These are phyloP conservation scores for Falco columbarius DNA, from an alignment of 2,797 vertebrate species.

Conservation along the genomic window DNA sequence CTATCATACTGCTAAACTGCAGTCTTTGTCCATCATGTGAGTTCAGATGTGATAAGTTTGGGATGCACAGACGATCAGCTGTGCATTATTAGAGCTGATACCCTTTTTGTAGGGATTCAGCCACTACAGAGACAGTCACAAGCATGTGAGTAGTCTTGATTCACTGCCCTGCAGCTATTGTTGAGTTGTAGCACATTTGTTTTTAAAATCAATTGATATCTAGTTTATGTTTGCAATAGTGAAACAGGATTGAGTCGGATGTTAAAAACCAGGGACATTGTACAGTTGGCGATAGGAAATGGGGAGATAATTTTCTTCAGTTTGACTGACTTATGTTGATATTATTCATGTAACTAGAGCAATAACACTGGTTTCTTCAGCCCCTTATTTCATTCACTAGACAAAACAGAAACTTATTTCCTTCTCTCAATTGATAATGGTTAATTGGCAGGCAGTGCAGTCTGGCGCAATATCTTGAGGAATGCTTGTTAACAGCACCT, in stretches of 20 bases:
- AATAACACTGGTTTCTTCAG: not conserved
- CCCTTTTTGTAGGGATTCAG: not conserved
- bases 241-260: not conserved
- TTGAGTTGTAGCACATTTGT: not conserved
- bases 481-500: not conserved
- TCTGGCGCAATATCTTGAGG: not conserved
- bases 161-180: not conserved
- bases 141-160: not conserved
- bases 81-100: not conserved
- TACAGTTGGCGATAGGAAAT: not conserved
- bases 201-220: slow-evolving; percentile 33
- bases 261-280: not conserved
- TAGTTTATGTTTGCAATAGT: not conserved
- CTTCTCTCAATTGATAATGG: not conserved
- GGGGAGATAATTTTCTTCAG: slow-evolving; percentile 16
- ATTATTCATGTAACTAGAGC: not conserved
- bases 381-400: not conserved
- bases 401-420: slow-evolving; percentile 9
- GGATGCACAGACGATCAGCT: not conserved
- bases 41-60: not conserved
- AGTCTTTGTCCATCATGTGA: not conserved
- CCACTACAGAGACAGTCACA: not conserved
- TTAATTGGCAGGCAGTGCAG: not conserved
- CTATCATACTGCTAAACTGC: not conserved
- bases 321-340: not conserved